Conservation (phyloP, 2,113 vertebrate species). For the Centropristis striata region DNA sequence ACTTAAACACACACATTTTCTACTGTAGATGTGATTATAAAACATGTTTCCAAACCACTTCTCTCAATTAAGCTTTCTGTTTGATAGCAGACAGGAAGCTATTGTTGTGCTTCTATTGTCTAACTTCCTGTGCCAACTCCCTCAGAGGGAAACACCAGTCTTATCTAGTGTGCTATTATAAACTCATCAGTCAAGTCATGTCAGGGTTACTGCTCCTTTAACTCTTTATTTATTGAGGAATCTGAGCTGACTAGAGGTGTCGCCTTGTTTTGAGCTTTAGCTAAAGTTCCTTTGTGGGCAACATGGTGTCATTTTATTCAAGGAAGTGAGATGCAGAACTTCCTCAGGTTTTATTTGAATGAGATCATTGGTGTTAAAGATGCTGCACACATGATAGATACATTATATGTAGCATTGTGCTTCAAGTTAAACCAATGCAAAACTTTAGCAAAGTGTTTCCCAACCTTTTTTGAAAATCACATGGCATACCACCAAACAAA, state of each 20-base stretch:
- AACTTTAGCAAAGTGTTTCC: too few relatives aligned
- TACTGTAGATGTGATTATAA: neutral
- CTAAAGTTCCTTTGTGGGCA: neutral
- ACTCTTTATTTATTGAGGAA: neutral
- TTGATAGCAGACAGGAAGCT: slow-evolving; percentile 52
- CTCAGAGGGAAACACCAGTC: slow-evolving; percentile 38
- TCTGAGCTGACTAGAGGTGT: neutral
- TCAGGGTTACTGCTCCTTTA: slow-evolving; percentile 3
- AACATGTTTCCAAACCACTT: neutral
- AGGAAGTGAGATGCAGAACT: neutral
- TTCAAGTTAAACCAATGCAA: neutral
- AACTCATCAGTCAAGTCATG: slow-evolving; percentile 25
- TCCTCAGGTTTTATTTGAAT: neutral
- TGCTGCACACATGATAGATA: neutral
- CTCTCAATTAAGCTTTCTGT: slow-evolving; percentile 34
- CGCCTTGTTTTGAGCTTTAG: neutral
- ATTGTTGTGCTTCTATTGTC: slow-evolving; percentile 62
- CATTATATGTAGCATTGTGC: neutral
- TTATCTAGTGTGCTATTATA: slow-evolving; percentile 15
- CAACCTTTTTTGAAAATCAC: too few relatives aligned
- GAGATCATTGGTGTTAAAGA: neutral
- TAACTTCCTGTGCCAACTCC: slow-evolving; percentile 62
- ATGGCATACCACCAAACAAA: too few relatives aligned
- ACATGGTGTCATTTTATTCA: neutral
- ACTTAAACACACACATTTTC: neutral